These are phyloP conservation scores for Pogonophryne albipinna DNA, from an alignment of 2,797 vertebrate species.

Conservation along the genomic window DNA sequence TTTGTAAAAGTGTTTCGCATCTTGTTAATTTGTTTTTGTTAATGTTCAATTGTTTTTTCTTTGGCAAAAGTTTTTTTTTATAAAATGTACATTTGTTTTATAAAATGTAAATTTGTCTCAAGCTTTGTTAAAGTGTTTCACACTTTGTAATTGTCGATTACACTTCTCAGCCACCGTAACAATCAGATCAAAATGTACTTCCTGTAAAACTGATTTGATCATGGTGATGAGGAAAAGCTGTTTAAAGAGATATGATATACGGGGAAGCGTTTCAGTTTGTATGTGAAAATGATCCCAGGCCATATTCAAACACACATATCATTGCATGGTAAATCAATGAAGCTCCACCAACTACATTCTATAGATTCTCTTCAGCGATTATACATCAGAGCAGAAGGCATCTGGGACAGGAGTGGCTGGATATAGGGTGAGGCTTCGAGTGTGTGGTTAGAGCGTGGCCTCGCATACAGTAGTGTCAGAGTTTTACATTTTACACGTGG, in stretches of 20 bases:
- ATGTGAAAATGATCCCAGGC: background rate
- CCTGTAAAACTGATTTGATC: background rate
- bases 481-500: background rate
- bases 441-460: background rate
- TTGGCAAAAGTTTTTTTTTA: too few species aligned
- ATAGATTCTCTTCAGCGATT: background rate
- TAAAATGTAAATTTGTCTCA: too few species aligned
- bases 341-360: background rate
- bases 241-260: background rate
- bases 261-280: background rate
- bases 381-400: too few species aligned
- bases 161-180: too few species aligned
- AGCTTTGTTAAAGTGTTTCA: too few species aligned
- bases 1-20: too few species aligned
- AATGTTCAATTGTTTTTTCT: too few species aligned
- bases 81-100: too few species aligned
- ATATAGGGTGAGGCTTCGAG: fast-evolving
- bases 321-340: background rate
- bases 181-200: background rate
- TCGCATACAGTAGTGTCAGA: background rate
- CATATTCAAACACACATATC: background rate
- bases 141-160: too few species aligned
- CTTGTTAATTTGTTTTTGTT: too few species aligned
- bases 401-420: background rate
- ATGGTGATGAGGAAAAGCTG: background rate